Evolutionary conservation across 2,113 vertebrate genomes (phyloP), one percentile per base, ranked within the genome.

Genomic region (Eurystomus gularis): DNA sequence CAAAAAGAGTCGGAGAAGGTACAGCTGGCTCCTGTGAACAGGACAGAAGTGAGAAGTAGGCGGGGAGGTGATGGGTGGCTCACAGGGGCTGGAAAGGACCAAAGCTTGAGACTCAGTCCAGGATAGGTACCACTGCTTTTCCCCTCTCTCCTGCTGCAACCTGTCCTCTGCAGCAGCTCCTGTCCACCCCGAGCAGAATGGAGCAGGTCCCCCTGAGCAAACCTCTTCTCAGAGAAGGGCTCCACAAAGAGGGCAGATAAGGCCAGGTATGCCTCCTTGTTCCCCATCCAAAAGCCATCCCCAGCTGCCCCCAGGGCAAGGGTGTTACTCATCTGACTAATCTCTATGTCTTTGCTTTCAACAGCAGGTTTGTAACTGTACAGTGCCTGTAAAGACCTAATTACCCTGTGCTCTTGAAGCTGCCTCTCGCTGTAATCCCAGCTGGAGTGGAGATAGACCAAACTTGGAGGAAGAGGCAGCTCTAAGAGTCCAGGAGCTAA

Each of bases 381-480:
- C 0, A 31, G 57, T 21, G n/a, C 20, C 77, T 69, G 19, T 64
- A 29, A 69, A 82, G n/a, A 24, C 57, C 16, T 29, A 2, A 46
- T 44, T 23, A 33, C 40, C 44, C 51, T 6, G 1, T 13, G 51
- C 79, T 60, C 83, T 54, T 5, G 1, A 33, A 95, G 57, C n/a
- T 1, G 2, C 78, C 61, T 42, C 88, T 69, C 1, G 0, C 61
- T 78, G 52, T 58, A 58, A 90, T 70, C 61, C 42, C 49, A 68
- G 39, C 37, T 2, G 1, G 33, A 65, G 46, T 3, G 2, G 37
- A 66, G 55, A 77, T 24, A 75, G 85, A 64, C 73, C 87, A 81
- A 73, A 89, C 92, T 84, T 31, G 87, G 70, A 91, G 70, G 80
- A 87, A 75, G 80, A 93, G 44, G 75, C 82, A 94, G 73, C 77